Conservation (phyloP, 2,888 invertebrate genomes). For the Heliconius ismenius region DNA sequence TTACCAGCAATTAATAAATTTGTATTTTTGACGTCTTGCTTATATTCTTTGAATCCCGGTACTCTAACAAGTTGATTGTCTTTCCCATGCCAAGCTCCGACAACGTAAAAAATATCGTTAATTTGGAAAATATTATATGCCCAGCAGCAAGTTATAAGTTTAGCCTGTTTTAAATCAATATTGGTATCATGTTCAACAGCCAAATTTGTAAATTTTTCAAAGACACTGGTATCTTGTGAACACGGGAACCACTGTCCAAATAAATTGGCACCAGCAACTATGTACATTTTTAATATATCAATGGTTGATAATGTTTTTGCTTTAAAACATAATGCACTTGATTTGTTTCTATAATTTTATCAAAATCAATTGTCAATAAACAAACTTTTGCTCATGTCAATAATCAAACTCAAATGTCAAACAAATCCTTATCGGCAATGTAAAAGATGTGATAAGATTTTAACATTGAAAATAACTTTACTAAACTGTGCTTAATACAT, state of each 20-base stretch:
- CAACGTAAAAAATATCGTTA: slow-evolving; percentile 55
- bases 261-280: slow-evolving; percentile 68
- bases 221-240: slow-evolving; percentile 46
- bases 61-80: slow-evolving; percentile 55
- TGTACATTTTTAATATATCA: slow-evolving; percentile 50
- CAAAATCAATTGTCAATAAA: slow-evolving; percentile 9
- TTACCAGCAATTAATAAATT: slow-evolving; percentile 58
- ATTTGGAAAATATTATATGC: slow-evolving; percentile 67
- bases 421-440: not conserved
- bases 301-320: not conserved
- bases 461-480: not conserved
- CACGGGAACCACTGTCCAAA: slow-evolving; percentile 69
- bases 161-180: slow-evolving; percentile 47
- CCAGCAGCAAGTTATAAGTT: slow-evolving; percentile 63
- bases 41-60: slow-evolving; percentile 53
- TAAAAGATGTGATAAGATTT: not conserved
- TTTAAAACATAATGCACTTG: not conserved
- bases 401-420: not conserved
- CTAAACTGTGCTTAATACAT: not conserved
- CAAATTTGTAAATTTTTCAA: slow-evolving; percentile 55
- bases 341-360: not conserved
- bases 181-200: slow-evolving; percentile 38
- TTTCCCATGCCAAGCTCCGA: slow-evolving; percentile 61
- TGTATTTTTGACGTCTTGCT: slow-evolving; percentile 41
- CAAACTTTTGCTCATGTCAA: not conserved